These are phyloP conservation scores for Zoroaster sp. DNA, from an alignment of 53 echinoderm and acorn worm species.

Conservation along the genomic window DNA sequence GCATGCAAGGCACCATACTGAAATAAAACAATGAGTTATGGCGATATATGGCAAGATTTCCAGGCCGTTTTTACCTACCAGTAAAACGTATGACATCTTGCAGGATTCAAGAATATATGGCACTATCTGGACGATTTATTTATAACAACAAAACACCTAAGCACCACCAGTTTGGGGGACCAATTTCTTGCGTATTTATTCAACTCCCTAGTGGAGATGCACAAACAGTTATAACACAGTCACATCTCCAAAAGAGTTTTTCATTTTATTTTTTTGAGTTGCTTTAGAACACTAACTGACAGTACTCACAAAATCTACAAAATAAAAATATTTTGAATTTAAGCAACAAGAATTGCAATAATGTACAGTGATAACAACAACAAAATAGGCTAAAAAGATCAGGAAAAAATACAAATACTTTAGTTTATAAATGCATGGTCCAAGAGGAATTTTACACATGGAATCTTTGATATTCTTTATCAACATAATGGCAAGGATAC, in stretches of 20 bases:
- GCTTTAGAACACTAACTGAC: conserved; percentile 41
- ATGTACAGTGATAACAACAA: conserved; percentile 55
- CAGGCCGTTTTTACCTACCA: too few species aligned
- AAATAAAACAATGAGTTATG: too few species aligned
- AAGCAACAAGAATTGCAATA: conserved; percentile 55
- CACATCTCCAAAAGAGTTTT: neutral
- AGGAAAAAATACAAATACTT: conserved; percentile 27
- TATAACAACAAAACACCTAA: neutral
- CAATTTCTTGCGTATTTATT: conserved; percentile 56
- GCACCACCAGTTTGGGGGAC: neutral
- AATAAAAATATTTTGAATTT: conserved; percentile 48
- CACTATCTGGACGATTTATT: too few species aligned
- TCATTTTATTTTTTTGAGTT: conserved; percentile 16
- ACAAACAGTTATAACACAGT: conserved; percentile 25
- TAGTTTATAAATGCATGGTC: neutral
- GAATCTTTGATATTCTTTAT: neutral
- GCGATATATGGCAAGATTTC: too few species aligned
- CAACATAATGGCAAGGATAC: neutral
- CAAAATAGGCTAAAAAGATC: conserved; percentile 30
- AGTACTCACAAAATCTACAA: conserved; percentile 52
- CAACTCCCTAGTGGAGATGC: conserved; percentile 47
- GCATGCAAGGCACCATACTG: too few species aligned
- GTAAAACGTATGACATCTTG: too few species aligned
- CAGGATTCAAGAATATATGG: too few species aligned
- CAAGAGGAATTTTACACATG: neutral